Evolutionary conservation across 2,113 vertebrate genomes (phyloP).

Genomic region (Elaphurus davidianus): DNA sequence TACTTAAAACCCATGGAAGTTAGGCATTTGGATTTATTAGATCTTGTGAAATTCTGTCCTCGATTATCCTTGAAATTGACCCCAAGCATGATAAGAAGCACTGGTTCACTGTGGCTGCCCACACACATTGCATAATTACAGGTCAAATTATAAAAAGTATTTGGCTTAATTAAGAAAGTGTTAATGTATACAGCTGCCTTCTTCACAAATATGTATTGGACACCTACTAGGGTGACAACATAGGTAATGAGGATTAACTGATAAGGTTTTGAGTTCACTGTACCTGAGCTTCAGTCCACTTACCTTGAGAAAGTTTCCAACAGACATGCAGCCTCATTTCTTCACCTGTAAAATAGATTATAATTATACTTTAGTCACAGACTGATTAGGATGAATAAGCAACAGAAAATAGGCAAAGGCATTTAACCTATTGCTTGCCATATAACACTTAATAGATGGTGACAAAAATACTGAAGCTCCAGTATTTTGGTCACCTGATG

Average conservation of each 20-base stretch:
- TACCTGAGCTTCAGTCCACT: background rate
- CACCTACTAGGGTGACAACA: background rate
- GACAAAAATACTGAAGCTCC: background rate
- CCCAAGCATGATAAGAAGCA: background rate
- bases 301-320: background rate
- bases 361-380: background rate
- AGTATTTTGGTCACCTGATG: background rate
- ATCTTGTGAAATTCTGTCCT: background rate
- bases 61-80: background rate
- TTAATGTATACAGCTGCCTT: background rate
- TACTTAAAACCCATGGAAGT: background rate
- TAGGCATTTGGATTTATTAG: background rate
- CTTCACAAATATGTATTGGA: background rate
- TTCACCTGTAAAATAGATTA: background rate
- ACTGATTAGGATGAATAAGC: background rate
- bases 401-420: background rate
- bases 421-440: background rate
- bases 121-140: background rate
- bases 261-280: background rate
- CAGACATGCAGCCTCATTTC: background rate
- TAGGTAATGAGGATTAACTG: background rate
- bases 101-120: background rate
- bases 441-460: background rate
- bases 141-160: background rate
- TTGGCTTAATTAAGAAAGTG: background rate